phyloP scores from a whole-genome alignment of 2,113 vertebrate species.

The Cheilinus undulatus region DNA sequence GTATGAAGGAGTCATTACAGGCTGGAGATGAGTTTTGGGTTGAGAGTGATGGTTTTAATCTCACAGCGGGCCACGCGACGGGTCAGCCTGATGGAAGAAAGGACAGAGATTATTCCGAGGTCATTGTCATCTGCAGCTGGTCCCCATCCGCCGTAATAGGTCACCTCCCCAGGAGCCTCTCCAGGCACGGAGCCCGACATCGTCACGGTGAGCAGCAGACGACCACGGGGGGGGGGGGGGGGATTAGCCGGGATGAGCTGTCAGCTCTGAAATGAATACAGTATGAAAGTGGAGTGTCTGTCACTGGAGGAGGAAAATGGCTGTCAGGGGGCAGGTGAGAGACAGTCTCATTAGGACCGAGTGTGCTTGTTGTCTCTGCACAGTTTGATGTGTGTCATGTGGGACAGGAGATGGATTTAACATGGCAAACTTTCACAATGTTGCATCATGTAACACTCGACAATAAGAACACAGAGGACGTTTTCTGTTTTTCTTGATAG shows the following conservation, averaged over 20 bases:
- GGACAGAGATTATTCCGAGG: constrained; percentile 41
- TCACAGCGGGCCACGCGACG: constrained; percentile 10
- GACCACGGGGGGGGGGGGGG: constrained; percentile 12
- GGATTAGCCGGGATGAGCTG: constrained; percentile 57
- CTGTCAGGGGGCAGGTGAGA: constrained; percentile 25
- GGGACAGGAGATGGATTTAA: background rate
- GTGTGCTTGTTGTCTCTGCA: background rate
- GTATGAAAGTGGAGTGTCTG: constrained; percentile 46
- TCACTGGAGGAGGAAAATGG: constrained; percentile 27
- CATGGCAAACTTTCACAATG: background rate
- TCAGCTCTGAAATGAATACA: constrained; percentile 57
- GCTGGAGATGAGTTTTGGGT: constrained; percentile 23
- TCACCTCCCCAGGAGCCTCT: constrained; percentile 54
- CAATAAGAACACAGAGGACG: background rate
- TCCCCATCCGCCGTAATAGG: constrained; percentile 44
- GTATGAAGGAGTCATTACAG: constrained; percentile 13
- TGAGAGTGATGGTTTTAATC: constrained; percentile 57
- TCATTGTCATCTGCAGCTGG: constrained; percentile 56
- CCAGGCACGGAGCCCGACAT: constrained; percentile 6
- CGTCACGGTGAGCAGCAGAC: constrained; percentile 59
- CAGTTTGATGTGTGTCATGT: constrained; percentile 4
- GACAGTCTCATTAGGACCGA: constrained; percentile 6
- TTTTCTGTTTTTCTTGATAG: background rate
- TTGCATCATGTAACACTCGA: background rate
- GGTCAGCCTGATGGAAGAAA: constrained; percentile 21